Evolutionary conservation across 2,113 vertebrate species (phyloP), one percentile per base, ranked within the genome.

Genomic region (Paracanthobrama guichenoti): DNA sequence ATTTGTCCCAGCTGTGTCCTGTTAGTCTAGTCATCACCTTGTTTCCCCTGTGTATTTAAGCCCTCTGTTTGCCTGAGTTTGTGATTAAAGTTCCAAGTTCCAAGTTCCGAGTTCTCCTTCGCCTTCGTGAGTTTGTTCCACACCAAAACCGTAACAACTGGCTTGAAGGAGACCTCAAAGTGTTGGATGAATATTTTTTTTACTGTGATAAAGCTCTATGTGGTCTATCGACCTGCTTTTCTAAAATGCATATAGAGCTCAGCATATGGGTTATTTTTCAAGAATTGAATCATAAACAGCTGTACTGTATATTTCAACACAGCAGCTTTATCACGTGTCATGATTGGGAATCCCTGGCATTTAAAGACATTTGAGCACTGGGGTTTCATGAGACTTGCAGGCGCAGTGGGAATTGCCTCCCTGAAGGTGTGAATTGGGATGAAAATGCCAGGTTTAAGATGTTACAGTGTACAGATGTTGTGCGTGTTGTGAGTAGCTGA

Each of bases 291-390:
- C 31, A 77, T 39, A 77, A 59, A 20, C 20, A 59, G 22, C 48
- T 76, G 3, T 13, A 59, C 6, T 9, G 3, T 0, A 20, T 79
- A 28, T 79, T 62, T 69, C 20, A 69, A 20, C 6, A 42, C 20
- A 78, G 53, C 31, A 4, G 31, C 39, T 60, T 46, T 22, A 14
- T 16, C 31, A 1, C 8, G 3, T 26, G 10, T 11, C 2, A 35
- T 66, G 78, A 67, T 31, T 16, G 78, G 18, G 26, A 64, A 67
- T 80, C 59, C 57, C 55, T 79, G 77, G 39, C n/a, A 79, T 79
- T 79, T 62, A 48, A 62, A 79, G 39, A 42, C n/a, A 64, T 79
- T 79, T 22, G 13, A 64, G 28, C 26, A 64, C 11, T 3, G 5
- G 24, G 14, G 24, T 46, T 66, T 26, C 39, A 62, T 28, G n/a